Base-by-base conservation (phyloP, 2,113 vertebrate genomes). In the Sebastes fasciatus region DNA sequence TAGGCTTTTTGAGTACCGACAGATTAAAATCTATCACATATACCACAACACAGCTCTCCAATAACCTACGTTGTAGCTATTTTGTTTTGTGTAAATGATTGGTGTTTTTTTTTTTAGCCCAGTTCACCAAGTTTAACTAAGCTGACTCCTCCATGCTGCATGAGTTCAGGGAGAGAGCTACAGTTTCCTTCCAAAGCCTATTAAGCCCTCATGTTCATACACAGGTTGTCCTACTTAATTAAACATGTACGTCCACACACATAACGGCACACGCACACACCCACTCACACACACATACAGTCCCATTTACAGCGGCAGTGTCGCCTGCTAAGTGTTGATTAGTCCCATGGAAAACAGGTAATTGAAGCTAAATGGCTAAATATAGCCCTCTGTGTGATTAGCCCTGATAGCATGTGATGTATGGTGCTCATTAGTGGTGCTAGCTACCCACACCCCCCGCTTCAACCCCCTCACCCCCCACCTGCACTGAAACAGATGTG, bases 371-470 rank as follows among this genome's bases (percentile, higher is more conserved):
- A 86, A 75, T 69, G 88, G 66, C 84, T 93, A 92, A 93, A 93
- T 93, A 90, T 93, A 93, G 87, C 67, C 81, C 40, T 80, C 5
- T 70, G 83, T 80, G 89, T 89, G 88, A 91, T 91, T 90, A 91
- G 80, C 78, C 51, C 67, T 83, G 91, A 93, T 91, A 80, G 84
- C 76, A 74, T 66, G 80, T 93, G 92, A 94, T 92, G 75, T 80
- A 93, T 93, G 86, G 75, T 10, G 62, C 88, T 94, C 89, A 90
- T 94, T 93, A 93, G 84, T 21, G 62, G 67, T 43, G 77, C 70
- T 55, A 70, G 54, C 65, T 65, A 84, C 76, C 75, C 52, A 9
- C 34, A 34, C 34, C 46, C 82, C 54, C 6, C 51, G 5, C 11
- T 40, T 7, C 14, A n/a, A 11, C 34, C 16, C 19, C 2, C 71